Percentiles rank a stretch among this genome's conserved stretches.
Evolutionary conservation across 2,888 invertebrate genomes (phyloP).

Genomic region (Neoitamus cyanurus): DNA sequence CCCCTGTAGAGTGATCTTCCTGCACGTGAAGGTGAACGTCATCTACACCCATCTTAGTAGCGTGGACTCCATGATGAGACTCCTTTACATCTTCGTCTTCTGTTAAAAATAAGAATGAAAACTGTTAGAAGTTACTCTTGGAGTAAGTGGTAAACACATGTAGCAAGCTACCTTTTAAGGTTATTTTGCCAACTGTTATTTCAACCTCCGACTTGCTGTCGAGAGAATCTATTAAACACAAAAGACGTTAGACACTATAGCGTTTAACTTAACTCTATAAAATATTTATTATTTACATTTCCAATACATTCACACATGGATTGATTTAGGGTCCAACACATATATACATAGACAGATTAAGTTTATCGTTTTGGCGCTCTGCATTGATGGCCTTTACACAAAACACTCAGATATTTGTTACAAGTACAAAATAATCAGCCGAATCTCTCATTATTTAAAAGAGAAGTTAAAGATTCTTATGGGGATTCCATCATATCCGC

Average conservation of each 20-base stretch:
- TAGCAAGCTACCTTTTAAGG: constrained; percentile 58
- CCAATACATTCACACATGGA: background rate
- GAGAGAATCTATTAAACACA: constrained; percentile 60
- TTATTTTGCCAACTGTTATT: constrained; percentile 61
- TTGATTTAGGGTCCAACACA: too few relatives aligned
- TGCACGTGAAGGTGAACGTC: constrained; percentile 83
- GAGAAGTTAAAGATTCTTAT: too few relatives aligned
- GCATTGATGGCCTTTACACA: too few relatives aligned
- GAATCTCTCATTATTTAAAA: too few relatives aligned
- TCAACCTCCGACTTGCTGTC: constrained; percentile 65
- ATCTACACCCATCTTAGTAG: constrained; percentile 69
- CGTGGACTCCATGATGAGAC: constrained; percentile 64
- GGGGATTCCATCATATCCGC: too few relatives aligned
- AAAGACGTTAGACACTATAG: constrained; percentile 33
- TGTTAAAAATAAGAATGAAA: constrained; percentile 33
- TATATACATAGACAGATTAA: too few relatives aligned
- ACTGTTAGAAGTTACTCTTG: background rate
- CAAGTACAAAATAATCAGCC: too few relatives aligned
- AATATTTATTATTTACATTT: background rate
- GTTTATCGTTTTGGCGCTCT: background rate
- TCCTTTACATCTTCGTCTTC: constrained; percentile 62
- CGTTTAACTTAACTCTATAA: background rate
- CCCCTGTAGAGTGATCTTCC: constrained; percentile 81
- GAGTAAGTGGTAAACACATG: background rate
- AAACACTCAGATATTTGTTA: too few relatives aligned